Conservation (phyloP, 2,888 invertebrate genomes). For the Drosophila kuntzei region DNA sequence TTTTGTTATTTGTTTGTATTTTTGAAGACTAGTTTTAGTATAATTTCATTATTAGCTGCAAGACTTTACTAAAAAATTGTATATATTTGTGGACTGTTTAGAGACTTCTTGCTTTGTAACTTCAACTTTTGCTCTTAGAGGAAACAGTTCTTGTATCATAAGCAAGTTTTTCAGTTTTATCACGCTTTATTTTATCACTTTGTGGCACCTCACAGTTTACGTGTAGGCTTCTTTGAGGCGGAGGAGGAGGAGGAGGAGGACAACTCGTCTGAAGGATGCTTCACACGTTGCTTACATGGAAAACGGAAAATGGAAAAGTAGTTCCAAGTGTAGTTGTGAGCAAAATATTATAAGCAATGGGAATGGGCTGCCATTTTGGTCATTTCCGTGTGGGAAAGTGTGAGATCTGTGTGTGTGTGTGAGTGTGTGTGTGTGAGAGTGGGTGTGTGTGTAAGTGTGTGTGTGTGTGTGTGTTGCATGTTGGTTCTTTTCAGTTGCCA, state of each 20-base stretch:
- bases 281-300: constrained; percentile 40
- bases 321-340: constrained; percentile 64
- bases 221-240: constrained; percentile 21
- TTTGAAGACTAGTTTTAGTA: too few species aligned
- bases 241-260: background rate
- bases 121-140: background rate
- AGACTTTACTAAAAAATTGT: too few species aligned
- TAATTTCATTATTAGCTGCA: too few species aligned
- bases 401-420: background rate
- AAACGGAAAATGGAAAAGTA: constrained; percentile 54
- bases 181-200: constrained; percentile 22
- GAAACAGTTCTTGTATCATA: constrained; percentile 4
- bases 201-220: constrained; percentile 26
- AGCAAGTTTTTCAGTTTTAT: background rate
- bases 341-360: constrained; percentile 72
- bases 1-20: too few species aligned
- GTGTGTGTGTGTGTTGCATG: constrained; percentile 19
- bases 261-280: constrained; percentile 27
- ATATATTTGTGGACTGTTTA: too few species aligned
- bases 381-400: constrained; percentile 62
- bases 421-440: constrained; percentile 9
- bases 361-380: constrained; percentile 68
- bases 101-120: background rate
- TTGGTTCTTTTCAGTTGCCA: constrained; percentile 38
- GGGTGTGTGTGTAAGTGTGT: constrained; percentile 2